Conservation (phyloP, 2,888 invertebrate genomes). For the Cheilosia urbana region DNA sequence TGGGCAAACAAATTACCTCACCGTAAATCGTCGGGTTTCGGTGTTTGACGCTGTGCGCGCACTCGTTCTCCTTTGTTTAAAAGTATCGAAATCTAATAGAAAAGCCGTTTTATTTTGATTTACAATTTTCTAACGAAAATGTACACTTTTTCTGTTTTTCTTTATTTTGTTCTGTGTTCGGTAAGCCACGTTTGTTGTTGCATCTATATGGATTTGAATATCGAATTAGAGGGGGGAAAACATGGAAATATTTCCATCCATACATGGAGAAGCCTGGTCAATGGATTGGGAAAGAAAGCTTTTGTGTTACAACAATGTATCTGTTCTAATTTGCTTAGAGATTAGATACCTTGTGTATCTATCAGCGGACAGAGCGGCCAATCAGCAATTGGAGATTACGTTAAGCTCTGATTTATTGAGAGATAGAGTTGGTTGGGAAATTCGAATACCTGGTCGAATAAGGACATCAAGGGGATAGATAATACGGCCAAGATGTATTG, state of each 20-base stretch:
- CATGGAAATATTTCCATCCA: slow-evolving; percentile 13
- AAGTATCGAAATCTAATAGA: slow-evolving; percentile 50
- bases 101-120: slow-evolving; percentile 63
- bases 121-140: slow-evolving; percentile 58
- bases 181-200: no score
- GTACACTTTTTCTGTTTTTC: slow-evolving; percentile 11
- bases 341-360: slow-evolving; percentile 21
- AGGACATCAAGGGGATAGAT: neutral
- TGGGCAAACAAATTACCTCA: slow-evolving; percentile 72
- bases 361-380: slow-evolving; percentile 29
- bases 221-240: neutral
- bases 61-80: slow-evolving; percentile 40
- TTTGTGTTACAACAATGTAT: slow-evolving; percentile 51
- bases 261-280: slow-evolving; percentile 36
- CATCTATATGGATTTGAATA: slow-evolving; percentile 5
- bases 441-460: neutral
- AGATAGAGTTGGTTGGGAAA: neutral
- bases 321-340: slow-evolving; percentile 44
- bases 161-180: neutral
- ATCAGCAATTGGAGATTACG: slow-evolving; percentile 45
- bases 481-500: no score
- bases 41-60: slow-evolving; percentile 8
- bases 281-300: slow-evolving; percentile 37
- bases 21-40: slow-evolving; percentile 45
- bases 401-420: slow-evolving; percentile 28